Evolutionary conservation across 2,797 vertebrate genomes (phyloP).

Genomic region (Crax fasciolata): DNA sequence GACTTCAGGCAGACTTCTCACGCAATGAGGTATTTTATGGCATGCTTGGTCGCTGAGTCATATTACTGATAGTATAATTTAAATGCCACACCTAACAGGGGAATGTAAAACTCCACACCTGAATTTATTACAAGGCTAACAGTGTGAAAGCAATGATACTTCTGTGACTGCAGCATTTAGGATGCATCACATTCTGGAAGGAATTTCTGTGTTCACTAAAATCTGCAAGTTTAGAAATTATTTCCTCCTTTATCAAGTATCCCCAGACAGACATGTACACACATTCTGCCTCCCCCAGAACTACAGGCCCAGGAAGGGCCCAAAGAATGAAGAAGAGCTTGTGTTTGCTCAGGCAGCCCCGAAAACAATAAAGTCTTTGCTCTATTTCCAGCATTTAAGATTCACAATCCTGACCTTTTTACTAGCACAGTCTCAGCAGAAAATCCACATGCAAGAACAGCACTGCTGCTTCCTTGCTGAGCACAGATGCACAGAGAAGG

Average conservation of each 20-base stretch:
- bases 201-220: not conserved
- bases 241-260: not conserved
- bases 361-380: not conserved
- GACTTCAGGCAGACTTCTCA: not conserved
- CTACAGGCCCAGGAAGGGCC: not conserved
- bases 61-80: not conserved
- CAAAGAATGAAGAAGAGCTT: not conserved
- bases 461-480: slow-evolving; percentile 1
- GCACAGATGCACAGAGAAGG: not conserved
- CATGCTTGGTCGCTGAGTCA: rapidly evolving
- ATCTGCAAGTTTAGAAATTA: not conserved
- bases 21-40: not conserved
- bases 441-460: slow-evolving; percentile 27
- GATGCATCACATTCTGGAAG: not conserved
- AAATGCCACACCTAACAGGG: not conserved
- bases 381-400: slow-evolving; percentile 1
- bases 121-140: not conserved
- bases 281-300: not conserved
- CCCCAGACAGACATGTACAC: not conserved
- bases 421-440: slow-evolving; percentile 37
- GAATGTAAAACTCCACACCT: not conserved
- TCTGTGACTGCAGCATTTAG: not conserved
- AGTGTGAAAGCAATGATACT: not conserved
- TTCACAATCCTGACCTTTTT: slow-evolving; percentile 41
- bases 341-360: not conserved